Conservation (phyloP, 2,113 vertebrate species). For the Bolborhynchus lineola region DNA sequence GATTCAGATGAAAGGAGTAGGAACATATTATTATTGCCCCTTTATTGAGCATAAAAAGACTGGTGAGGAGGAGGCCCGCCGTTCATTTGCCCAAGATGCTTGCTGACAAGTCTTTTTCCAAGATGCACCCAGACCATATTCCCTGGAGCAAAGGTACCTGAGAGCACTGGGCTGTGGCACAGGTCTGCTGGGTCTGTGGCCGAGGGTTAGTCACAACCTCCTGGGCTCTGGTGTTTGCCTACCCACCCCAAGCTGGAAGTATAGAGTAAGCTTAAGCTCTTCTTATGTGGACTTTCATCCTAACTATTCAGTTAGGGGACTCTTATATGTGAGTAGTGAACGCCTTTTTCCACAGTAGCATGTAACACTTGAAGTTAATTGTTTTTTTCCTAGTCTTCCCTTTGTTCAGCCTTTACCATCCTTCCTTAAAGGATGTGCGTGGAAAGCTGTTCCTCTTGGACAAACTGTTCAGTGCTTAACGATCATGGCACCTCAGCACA, state of each 20-base stretch:
- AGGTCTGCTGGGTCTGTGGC: neutral
- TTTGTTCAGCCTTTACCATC: neutral
- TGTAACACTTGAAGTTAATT: neutral
- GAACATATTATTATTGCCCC: neutral
- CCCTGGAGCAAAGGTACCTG: neutral
- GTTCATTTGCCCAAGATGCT: neutral
- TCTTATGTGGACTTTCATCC: neutral
- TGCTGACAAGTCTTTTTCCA: neutral
- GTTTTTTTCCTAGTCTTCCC: neutral
- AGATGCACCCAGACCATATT: neutral
- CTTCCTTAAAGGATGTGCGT: neutral
- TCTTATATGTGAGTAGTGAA: neutral
- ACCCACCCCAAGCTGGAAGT: neutral
- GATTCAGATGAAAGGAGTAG: neutral
- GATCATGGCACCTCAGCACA: neutral
- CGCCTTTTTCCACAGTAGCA: neutral
- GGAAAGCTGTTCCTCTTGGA: neutral
- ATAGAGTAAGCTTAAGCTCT: neutral
- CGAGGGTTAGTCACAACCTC: neutral
- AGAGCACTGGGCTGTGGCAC: neutral
- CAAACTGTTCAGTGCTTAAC: neutral
- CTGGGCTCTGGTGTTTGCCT: neutral
- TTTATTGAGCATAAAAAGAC: neutral
- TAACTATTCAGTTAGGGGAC: neutral
- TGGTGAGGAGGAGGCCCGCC: neutral